Evolutionary conservation across 2,113 vertebrate genomes (phyloP).

Genomic region (Dipodomys stephensi): DNA sequence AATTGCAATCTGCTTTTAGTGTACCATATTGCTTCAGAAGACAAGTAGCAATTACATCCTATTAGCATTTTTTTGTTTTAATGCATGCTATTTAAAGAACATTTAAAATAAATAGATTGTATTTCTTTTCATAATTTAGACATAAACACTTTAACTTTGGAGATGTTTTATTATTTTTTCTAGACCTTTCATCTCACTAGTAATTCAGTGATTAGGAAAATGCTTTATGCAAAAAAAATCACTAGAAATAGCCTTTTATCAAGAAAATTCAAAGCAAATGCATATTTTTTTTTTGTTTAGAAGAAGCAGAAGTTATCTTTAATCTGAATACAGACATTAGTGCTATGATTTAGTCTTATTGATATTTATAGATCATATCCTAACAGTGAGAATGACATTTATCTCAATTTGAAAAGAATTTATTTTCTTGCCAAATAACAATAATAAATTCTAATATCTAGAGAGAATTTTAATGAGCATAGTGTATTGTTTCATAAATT

Average conservation of each 20-base stretch:
- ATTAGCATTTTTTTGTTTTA: neutral
- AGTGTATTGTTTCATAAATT: neutral
- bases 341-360: neutral
- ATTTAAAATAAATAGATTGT: conserved; percentile 4
- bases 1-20: neutral
- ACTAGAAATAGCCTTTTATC: neutral
- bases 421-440: neutral
- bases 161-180: neutral
- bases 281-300: neutral
- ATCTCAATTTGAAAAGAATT: conserved; percentile 35
- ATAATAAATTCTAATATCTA: neutral
- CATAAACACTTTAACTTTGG: neutral
- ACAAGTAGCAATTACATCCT: neutral
- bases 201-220: neutral
- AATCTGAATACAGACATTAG: neutral
- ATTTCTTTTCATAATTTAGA: neutral
- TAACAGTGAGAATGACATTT: neutral
- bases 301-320: neutral
- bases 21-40: neutral
- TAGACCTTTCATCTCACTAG: neutral
- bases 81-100: neutral
- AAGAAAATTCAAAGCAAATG: neutral
- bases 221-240: neutral
- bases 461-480: neutral
- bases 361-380: neutral